These are phyloP conservation scores for Danio tinwini DNA, from an alignment of 2,797 vertebrate species.

Conservation along the genomic window DNA sequence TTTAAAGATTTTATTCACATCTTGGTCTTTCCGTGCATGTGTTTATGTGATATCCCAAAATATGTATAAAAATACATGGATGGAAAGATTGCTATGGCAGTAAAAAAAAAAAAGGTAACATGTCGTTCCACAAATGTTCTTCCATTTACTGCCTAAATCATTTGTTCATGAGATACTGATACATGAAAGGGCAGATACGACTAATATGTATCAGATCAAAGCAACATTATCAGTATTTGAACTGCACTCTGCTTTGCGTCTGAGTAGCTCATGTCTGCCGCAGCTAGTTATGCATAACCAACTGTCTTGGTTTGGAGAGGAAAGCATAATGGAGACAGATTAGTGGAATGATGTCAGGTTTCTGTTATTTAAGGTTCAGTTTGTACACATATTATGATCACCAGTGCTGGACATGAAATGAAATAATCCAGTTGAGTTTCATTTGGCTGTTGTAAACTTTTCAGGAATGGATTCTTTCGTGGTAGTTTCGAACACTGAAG, in stretches of 20 bases:
- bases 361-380: conserved; percentile 29
- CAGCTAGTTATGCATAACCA: conserved; percentile 51
- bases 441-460: background rate
- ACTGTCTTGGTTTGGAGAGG: conserved; percentile 31
- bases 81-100: background rate
- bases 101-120: conserved; percentile 59
- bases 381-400: conserved; percentile 36
- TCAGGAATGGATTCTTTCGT: background rate
- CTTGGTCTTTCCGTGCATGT: no score
- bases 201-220: conserved; percentile 58
- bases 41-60: background rate
- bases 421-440: conserved; percentile 22
- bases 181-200: conserved; percentile 57
- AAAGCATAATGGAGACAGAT: conserved; percentile 40
- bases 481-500: background rate
- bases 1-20: no score
- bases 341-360: conserved; percentile 54
- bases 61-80: no score
- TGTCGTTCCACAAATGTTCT: conserved; percentile 61
- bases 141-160: conserved; percentile 68
- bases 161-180: conserved; percentile 60
- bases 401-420: conserved; percentile 37
- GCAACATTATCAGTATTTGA: conserved; percentile 65
- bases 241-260: conserved; percentile 58
- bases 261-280: conserved; percentile 58